A percentile compares a stretch with the other conserved stretches of the same genome.
Conservation (phyloP, 2,797 vertebrate genomes). For the Hapalemur alaotrensis region DNA sequence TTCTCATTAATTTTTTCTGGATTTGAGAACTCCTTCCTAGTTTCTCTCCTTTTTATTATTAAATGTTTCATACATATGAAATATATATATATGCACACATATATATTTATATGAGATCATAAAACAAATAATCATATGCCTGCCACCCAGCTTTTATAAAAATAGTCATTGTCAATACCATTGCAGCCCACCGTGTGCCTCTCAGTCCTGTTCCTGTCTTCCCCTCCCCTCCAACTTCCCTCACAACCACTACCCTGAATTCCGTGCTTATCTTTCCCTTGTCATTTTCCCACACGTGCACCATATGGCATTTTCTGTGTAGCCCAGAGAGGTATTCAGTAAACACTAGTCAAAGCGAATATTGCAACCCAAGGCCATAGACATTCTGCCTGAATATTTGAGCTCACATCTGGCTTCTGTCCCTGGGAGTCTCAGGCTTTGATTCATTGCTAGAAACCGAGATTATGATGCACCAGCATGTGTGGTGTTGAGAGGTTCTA, state of each 20-base stretch:
- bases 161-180: neutral
- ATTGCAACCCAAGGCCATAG: neutral
- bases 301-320: neutral
- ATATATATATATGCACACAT: neutral
- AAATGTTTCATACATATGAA: neutral
- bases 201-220: neutral
- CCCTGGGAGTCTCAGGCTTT: neutral
- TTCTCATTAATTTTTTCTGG: neutral
- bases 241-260: neutral
- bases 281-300: neutral
- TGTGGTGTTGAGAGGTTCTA: neutral
- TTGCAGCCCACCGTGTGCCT: neutral
- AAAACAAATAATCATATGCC: neutral
- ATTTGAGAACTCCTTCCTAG: neutral
- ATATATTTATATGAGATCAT: neutral
- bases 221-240: neutral
- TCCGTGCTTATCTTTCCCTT: neutral
- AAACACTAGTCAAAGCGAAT: conserved; percentile 1
- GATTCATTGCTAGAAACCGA: neutral
- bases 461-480: neutral
- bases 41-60: neutral
- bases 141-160: neutral
- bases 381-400: neutral
- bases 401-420: conserved; percentile 6
- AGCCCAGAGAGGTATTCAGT: neutral